Base-by-base conservation (phyloP, 1,140 invertebrate species). In the Eriosoma lanigerum region DNA sequence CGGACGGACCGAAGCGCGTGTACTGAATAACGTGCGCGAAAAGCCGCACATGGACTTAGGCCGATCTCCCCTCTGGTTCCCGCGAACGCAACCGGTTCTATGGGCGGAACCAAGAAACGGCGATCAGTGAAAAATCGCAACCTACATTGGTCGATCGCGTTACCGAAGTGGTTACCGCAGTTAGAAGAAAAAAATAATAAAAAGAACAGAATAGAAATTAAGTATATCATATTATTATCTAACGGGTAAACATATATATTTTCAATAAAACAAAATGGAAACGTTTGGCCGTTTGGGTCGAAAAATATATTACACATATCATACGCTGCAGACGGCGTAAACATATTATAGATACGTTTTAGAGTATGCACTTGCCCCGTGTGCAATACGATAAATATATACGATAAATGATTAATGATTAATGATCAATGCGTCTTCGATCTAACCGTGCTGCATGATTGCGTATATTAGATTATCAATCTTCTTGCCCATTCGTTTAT, bases 51-150 rank as follows among this genome's bases (percentile, higher is more conserved):
- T 54, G 70, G 50, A 24, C 29, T 32, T 32, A 19, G 68, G 48
- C 48, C 17, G 15, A 17, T n/a, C 9, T 73, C 70, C 70, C 70
- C 70, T 68, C 64, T 68, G n/a, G 13, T 15, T 46, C 48, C 13
- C 24, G 29, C 4, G 32, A 19, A 52, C 17, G 50, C 70, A 73
- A 73, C 70, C 70, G 70, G 70, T 73, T 54, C 70, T 21, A 52
- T 73, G 70, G 70, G 70, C 70, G 70, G 70, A 19, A 29, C 70
- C 32, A 21, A 24, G 50, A 8, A 3, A 52, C 70, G 17, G 15
- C 50, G 70, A 19, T 54, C 70, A 48, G 26, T 54, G 48, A 73
- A 73, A 73, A 73, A 73, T 73, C 70, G 48, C 70, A 73, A 73
- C 70, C 70, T 73, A 73, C 46, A 73, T 73, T 73, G 70, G 70